These are phyloP conservation scores for Apaloderma vittatum DNA, from an alignment of 2,113 vertebrate species.

Conservation along the genomic window DNA sequence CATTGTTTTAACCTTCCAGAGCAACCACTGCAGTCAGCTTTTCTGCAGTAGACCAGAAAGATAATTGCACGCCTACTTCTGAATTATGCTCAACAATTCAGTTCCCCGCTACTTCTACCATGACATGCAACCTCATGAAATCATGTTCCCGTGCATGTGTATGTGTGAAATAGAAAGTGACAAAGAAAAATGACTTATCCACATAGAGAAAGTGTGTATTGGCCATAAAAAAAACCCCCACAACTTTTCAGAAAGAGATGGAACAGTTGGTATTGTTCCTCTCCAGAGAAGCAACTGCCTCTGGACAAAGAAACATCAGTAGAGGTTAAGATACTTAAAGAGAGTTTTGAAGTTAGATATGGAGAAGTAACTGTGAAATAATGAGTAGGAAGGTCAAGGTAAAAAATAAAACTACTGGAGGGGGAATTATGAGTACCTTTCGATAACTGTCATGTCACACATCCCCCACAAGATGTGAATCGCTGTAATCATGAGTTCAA, in stretches of 20 bases:
- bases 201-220: background rate
- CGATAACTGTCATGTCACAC: accelerated
- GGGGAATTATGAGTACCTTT: background rate
- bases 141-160: accelerated
- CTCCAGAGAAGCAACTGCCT: background rate
- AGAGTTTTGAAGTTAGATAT: background rate
- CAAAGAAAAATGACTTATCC: background rate
- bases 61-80: background rate
- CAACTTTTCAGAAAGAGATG: background rate
- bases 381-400: background rate
- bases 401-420: background rate
- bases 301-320: background rate
- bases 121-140: background rate
- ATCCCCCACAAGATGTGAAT: background rate
- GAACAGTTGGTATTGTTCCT: background rate
- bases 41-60: background rate
- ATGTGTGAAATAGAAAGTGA: background rate
- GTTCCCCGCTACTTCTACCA: background rate
- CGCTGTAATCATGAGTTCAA: background rate
- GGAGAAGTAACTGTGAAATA: background rate
- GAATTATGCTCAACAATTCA: accelerated
- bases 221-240: background rate
- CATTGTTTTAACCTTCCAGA: background rate
- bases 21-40: background rate
- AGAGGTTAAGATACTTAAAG: no score